Conservation (phyloP, 2,113 vertebrate species). For the Austrofundulus limnaeus region DNA sequence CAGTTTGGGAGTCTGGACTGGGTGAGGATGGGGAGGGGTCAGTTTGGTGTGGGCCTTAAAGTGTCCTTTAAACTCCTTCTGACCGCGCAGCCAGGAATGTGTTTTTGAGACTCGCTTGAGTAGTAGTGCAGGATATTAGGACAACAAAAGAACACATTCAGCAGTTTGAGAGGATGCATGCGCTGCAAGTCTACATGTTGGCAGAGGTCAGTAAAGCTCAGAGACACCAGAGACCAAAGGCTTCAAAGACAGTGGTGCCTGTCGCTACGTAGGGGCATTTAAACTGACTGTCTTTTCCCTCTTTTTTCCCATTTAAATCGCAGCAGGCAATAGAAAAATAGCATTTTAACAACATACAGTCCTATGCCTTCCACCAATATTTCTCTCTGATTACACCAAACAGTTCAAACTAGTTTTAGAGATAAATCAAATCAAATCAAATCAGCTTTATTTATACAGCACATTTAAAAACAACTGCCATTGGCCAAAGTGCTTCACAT, state of each 20-base stretch:
- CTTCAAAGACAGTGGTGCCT: background rate
- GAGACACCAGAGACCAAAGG: constrained; percentile 13
- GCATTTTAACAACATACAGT: background rate
- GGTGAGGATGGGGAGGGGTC: constrained; percentile 29
- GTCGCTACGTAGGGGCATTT: background rate
- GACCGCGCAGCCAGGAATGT: constrained; percentile 62
- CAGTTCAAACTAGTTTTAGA: background rate
- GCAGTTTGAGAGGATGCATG: constrained; percentile 66
- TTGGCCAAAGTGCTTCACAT: too few relatives aligned
- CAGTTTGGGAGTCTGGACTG: constrained; percentile 20
- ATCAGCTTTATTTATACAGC: too few relatives aligned
- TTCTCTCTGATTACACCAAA: background rate
- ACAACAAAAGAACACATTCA: constrained; percentile 62
- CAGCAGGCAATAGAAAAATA: too few relatives aligned
- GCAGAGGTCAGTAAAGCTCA: constrained; percentile 35
- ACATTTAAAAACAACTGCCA: too few relatives aligned
- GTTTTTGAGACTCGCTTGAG: constrained; percentile 65
- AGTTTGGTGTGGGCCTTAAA: constrained; percentile 23
- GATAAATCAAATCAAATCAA: background rate
- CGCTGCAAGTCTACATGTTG: constrained; percentile 48
- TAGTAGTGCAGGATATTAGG: constrained; percentile 57
- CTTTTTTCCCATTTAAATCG: too few relatives aligned
- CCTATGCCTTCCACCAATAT: background rate
- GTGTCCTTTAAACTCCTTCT: constrained; percentile 71
- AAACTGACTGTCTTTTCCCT: too few relatives aligned